These are phyloP conservation scores for Clinocottus analis DNA, from an alignment of 2,113 vertebrate species.

Conservation along the genomic window DNA sequence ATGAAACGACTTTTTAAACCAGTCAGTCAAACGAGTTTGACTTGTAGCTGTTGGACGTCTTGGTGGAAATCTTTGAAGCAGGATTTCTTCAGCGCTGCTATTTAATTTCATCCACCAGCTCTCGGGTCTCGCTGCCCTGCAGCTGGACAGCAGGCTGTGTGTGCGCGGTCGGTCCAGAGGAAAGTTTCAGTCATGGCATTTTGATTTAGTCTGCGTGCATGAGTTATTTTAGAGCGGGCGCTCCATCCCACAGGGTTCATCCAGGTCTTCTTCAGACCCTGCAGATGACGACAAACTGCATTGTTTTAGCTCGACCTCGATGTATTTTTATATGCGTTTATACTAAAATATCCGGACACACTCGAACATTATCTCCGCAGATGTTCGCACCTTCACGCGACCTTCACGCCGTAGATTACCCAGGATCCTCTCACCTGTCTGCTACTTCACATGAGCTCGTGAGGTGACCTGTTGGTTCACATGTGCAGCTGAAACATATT, in stretches of 20 bases:
- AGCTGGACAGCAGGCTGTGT: neutral
- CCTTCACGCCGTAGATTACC: slow-evolving; percentile 15
- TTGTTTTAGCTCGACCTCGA: neutral
- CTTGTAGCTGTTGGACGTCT: neutral
- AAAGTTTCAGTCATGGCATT: slow-evolving; percentile 51
- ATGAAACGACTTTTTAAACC: neutral
- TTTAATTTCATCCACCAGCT: slow-evolving; percentile 18
- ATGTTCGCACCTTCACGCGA: slow-evolving; percentile 40
- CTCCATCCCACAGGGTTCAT: neutral
- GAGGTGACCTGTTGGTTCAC: slow-evolving; percentile 37
- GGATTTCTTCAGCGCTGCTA: slow-evolving; percentile 2
- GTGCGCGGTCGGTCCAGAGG: slow-evolving; percentile 2
- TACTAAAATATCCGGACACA: slow-evolving; percentile 2
- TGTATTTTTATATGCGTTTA: neutral
- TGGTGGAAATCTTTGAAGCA: neutral
- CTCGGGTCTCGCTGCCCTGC: neutral
- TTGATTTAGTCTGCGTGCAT: slow-evolving; percentile 14
- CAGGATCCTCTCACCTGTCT: slow-evolving; percentile 47
- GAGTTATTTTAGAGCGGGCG: slow-evolving; percentile 1
- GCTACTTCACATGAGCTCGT: slow-evolving; percentile 51
- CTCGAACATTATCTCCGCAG: slow-evolving; percentile 53
- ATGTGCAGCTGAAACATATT: slow-evolving; percentile 45
- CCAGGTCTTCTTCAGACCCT: slow-evolving; percentile 9
- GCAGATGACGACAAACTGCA: neutral
- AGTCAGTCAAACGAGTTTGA: neutral